These are phyloP conservation scores for Tarsius wallacei DNA, from an alignment of 2,797 vertebrate genomes.

Conservation along the genomic window DNA sequence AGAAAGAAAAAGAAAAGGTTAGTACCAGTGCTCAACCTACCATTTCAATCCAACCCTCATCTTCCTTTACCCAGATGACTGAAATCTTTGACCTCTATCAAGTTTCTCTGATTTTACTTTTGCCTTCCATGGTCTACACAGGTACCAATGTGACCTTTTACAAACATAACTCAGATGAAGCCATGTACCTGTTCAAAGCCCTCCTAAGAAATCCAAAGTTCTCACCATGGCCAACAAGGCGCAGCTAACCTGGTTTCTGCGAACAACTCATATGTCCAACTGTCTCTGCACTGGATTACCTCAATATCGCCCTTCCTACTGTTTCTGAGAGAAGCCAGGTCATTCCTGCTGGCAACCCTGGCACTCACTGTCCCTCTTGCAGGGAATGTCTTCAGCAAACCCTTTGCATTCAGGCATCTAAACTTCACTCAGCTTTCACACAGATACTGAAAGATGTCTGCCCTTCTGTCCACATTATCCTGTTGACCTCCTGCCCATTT, in stretches of 20 bases:
- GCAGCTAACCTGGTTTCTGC: neutral
- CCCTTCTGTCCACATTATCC: neutral
- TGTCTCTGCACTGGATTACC: neutral
- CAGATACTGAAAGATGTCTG: neutral
- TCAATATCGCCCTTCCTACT: neutral
- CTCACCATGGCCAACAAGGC: accelerated
- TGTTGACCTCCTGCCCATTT: neutral
- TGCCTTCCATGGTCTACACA: neutral
- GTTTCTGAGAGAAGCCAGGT: neutral
- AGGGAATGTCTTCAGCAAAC: neutral
- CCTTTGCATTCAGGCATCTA: neutral
- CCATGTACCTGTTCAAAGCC: neutral
- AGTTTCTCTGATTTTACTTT: neutral
- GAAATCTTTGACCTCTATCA: neutral
- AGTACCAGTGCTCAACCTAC: neutral
- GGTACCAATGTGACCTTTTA: neutral
- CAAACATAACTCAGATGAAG: neutral
- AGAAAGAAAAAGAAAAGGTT: no score
- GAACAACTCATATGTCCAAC: neutral
- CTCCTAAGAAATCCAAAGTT: neutral
- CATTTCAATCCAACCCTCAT: neutral
- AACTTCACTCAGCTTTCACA: neutral
- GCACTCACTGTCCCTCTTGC: neutral
- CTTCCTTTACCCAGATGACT: neutral
- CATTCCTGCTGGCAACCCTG: neutral